Conservation (phyloP, 1,140 invertebrate genomes). For the Heliconius congener region DNA sequence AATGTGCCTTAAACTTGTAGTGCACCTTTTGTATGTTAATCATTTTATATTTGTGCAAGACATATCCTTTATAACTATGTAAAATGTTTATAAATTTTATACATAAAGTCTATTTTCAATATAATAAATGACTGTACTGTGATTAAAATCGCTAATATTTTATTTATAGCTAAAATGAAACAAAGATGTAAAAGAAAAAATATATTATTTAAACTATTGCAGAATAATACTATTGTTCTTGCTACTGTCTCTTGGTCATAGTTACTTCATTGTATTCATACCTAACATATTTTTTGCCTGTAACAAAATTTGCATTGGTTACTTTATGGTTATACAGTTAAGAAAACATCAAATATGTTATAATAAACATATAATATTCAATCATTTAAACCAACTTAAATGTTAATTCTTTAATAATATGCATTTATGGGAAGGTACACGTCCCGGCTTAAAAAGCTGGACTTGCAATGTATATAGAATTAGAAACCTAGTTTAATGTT, state of each 20-base stretch:
- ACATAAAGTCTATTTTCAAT: slow-evolving; percentile 56
- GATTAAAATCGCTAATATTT: slow-evolving; percentile 33
- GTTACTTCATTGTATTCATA: slow-evolving; percentile 70
- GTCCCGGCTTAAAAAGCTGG: no score
- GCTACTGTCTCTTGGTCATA: not conserved
- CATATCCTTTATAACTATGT: slow-evolving; percentile 50
- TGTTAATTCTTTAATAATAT: no score
- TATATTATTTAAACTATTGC: not conserved
- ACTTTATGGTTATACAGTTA: not conserved
- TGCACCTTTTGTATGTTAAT: slow-evolving; percentile 45
- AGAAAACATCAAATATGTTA: not conserved
- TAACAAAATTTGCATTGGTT: slow-evolving; percentile 45
- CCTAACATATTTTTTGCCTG: slow-evolving; percentile 77
- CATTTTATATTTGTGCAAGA: slow-evolving; percentile 46
- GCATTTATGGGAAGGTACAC: not conserved
- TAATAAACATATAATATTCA: not conserved
- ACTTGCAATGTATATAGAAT: no score
- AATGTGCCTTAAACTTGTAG: slow-evolving; percentile 46
- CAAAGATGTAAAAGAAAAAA: not conserved
- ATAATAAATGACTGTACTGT: slow-evolving; percentile 51
- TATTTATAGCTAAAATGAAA: slow-evolving; percentile 5
- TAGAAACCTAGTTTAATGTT: not conserved
- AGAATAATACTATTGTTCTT: not conserved
- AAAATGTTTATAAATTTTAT: slow-evolving; percentile 62
- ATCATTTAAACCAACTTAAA: not conserved